Evolutionary conservation across 2,888 invertebrate genomes (phyloP).

Genomic region (Ramazzottius varieornatus): DNA sequence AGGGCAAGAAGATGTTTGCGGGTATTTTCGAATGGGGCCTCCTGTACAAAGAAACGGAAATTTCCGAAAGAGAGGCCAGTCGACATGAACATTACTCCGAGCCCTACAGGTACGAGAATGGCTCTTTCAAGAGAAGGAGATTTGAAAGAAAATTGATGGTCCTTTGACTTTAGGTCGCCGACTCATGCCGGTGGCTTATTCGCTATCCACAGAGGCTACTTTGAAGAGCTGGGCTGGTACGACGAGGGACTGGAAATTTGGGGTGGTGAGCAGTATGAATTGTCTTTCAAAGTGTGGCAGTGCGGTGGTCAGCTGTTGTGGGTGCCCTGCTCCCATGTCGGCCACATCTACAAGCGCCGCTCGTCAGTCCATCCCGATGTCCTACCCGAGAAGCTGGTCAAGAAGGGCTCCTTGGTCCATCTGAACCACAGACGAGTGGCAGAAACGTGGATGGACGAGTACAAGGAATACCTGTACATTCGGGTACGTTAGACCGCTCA

Average conservation of each 20-base stretch:
- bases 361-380: not conserved
- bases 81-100: slow-evolving; percentile 55
- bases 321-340: slow-evolving; percentile 93
- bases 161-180: slow-evolving; percentile 41
- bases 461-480: slow-evolving; percentile 87
- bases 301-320: slow-evolving; percentile 93
- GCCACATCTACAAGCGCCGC: slow-evolving; percentile 49
- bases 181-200: slow-evolving; percentile 97
- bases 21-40: slow-evolving; percentile 99
- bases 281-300: slow-evolving; percentile 79
- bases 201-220: slow-evolving; percentile 79
- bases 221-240: slow-evolving; percentile 78
- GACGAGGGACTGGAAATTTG: slow-evolving; percentile 86
- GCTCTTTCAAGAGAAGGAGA: not conserved
- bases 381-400: not conserved
- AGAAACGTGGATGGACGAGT: slow-evolving; percentile 95
- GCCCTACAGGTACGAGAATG: slow-evolving; percentile 46
- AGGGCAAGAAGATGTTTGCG: slow-evolving; percentile 42
- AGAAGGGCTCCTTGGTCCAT: slow-evolving; percentile 60
- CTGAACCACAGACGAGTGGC: slow-evolving; percentile 77
- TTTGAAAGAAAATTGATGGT: too few relatives aligned
- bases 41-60: slow-evolving; percentile 88
- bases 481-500: slow-evolving; percentile 63
- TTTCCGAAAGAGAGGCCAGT: slow-evolving; percentile 52
- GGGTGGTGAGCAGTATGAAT: slow-evolving; percentile 89